Conservation (phyloP, 1,140 invertebrate genomes). For the Bombus superbus region DNA sequence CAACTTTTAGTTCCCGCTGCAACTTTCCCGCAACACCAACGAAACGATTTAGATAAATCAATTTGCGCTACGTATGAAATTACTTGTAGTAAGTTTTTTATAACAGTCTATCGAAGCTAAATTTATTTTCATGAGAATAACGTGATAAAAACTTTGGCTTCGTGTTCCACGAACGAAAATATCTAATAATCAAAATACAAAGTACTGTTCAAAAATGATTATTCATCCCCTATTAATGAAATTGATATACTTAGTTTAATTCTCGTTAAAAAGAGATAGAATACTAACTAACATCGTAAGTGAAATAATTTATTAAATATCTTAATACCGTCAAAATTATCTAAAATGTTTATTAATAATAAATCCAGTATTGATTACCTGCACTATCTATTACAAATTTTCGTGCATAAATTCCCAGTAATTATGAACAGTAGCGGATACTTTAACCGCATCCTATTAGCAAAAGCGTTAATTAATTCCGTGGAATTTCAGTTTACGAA, state of each 20-base stretch:
- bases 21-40: constrained; percentile 2
- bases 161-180: neutral
- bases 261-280: neutral
- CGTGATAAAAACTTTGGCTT: neutral
- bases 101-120: neutral
- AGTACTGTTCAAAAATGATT: neutral
- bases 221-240: neutral
- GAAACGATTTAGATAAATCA: constrained; percentile 15
- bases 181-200: neutral
- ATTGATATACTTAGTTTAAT: neutral
- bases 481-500: neutral
- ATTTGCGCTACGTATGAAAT: neutral
- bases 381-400: neutral
- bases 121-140: neutral
- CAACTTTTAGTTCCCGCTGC: constrained; percentile 11
- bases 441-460: neutral
- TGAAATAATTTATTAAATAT: neutral
- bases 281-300: neutral
- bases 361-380: neutral
- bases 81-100: neutral
- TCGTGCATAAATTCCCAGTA: neutral
- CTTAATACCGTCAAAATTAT: neutral
- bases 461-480: constrained; percentile 7
- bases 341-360: neutral
- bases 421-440: neutral